Evolutionary conservation across 64 coral and sea anemone genomes (phyloP), one percentile per base, ranked within the genome.

Genomic region (Cladopsammia gracilis): DNA sequence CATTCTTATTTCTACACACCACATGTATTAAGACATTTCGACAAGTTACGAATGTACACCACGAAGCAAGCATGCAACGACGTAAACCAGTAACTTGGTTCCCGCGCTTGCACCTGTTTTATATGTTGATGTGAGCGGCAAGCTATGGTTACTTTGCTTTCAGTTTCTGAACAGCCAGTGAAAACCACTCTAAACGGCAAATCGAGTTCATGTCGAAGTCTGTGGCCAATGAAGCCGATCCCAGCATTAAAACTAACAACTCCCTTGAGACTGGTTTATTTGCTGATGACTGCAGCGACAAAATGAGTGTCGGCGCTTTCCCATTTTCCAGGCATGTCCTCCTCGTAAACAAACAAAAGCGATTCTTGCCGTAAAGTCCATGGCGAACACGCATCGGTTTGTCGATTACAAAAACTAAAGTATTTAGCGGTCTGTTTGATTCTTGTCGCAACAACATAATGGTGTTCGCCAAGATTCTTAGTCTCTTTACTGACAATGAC

Each of bases 401-500:
- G 13, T 19, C 88, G 19, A 49, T 68, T 47, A 84, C 80, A 98
- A 42, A 91, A 24, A 62, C 96, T 82, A 70, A 94, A 98, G 6
- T 87, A 89, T 58, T 61, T 59, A 62, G 42, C n/a, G 9, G 76
- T 88, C 44, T 88, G 92, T 54, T 92, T 73, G 26, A 98, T 43
- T 57, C 76, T 67, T 26, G 96, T 94, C 52, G 51, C 96, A 8
- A 98, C 83, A 26, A 89, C 78, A 70, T 94, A 98, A 54, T 90
- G 62, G n/a, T 98, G 76, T 48, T 82, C 57, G 3, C 19, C 47
- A 7, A 50, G 54, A 24, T 42, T 68, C 3, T 47, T 62, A 10
- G 78, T 81, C 48, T 90, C 87, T 49, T 76, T 94, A n/a, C 87
- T 94, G 11, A 98, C 71, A 60, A 98, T 88, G 11, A 98, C 96